Evolutionary conservation across 2,888 invertebrate species (phyloP).

Genomic region (Ophioninae sp.): DNA sequence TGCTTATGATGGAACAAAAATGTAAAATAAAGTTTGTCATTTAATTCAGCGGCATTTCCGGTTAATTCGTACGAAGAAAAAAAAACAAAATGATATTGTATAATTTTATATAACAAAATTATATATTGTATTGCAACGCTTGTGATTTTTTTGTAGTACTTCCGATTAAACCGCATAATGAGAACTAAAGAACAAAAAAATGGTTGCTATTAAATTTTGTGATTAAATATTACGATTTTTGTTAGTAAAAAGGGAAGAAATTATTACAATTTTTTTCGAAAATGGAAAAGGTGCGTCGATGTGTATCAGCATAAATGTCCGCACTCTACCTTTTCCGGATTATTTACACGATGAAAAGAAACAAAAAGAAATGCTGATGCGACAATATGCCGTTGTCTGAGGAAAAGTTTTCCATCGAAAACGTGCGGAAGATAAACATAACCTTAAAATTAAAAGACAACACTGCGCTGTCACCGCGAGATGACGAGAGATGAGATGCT

Average conservation of each 20-base stretch:
- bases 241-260: not conserved
- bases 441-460: not conserved
- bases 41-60: not conserved
- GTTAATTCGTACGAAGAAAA: not conserved
- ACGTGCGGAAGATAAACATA: not conserved
- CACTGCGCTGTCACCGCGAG: not conserved
- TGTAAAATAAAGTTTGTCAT: no score
- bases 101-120: no score
- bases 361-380: not conserved
- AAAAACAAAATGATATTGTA: not conserved
- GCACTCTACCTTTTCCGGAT: not conserved
- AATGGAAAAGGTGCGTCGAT: not conserved
- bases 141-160: not conserved
- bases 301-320: not conserved
- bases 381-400: not conserved
- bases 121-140: not conserved
- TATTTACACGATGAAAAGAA: not conserved
- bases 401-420: not conserved
- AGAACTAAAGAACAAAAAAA: not conserved
- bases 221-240: not conserved
- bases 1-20: no score
- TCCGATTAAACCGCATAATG: not conserved
- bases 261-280: not conserved
- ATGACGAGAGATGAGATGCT: not conserved
- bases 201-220: not conserved